Base-by-base conservation (phyloP, 1,140 invertebrate species). In the Psix sp. region DNA sequence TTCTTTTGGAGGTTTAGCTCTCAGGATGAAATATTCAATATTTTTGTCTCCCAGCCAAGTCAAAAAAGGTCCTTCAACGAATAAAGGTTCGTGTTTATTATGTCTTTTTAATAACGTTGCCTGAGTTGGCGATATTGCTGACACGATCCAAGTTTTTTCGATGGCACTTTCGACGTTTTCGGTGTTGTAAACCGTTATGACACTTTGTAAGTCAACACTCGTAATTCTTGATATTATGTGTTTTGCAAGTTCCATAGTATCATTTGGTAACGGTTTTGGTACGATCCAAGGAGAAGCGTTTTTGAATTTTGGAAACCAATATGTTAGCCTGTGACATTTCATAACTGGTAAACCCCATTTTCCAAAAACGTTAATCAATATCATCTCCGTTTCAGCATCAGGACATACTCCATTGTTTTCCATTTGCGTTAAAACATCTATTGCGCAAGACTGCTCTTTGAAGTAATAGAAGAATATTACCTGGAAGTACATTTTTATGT, bases 241-340 rank as follows among this genome's bases (percentile, higher is more conserved):
- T 78, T 91, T 91, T 0, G 97, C 96, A n/a, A 99, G 81, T 83
- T 95, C 92, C 5, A 93, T 86, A 1, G 90, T 86, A 80, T 97
- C 92, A 74, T 88, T 89, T 1, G 95, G 94, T 20, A 94, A 70
- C 0, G 91, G 89, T 21, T 91, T 88, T 0, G 97, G 95, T 31
- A 98, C 81, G 1, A 92, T 91, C 92, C 94, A 99, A 1, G 98
- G 98, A 73, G 95, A 96, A 0, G 93, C 82, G 84, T 98, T 93
- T 80, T 92, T 95, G 78, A 99, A 96, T 85, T 99, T 99, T 2
- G 97, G 96, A 92, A 98, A 94, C 98, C 98, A 99, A 81, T 99
- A 99, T 89, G 96, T 92, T 94, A 99, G 97, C 38, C 96, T 89
- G 88, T 92, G 93, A 80, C 91, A 94, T 82, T 97, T 98, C 59